Evolutionary conservation across 2,888 invertebrate species (phyloP), one percentile per base, ranked within the genome.

Genomic region (Seira musarum): DNA sequence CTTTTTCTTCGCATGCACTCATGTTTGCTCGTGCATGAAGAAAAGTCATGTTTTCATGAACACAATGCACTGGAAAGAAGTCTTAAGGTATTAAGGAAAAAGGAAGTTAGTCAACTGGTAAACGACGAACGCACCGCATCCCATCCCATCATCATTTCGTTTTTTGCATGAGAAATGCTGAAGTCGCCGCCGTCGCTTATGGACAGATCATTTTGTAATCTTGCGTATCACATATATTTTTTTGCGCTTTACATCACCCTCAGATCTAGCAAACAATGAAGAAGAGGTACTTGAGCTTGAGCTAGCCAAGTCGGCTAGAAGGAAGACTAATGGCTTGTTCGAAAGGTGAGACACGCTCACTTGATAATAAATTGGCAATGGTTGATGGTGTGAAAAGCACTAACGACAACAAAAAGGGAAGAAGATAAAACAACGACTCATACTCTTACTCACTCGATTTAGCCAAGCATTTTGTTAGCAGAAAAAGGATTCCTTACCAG

Each of bases 321-420:
- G 78, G 72, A 72, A 80, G 79, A 80, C 79, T 80, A 80, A 80
- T 80, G 73, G 73, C 79, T 80, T 80, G 79, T 80, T 80, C 73
- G 79, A 80, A 80, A 80, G 79, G 79, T 80, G 79, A 80, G 69
- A 69, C 79, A 80, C 79, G 79, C 68, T 73, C 69, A 60, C 30
- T 30, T 30, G 30, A 69, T 74, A 80, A 80, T 80, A 80, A 80
- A 80, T 80, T 80, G 79, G 79, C 79, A 80, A 80, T 73, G 69
- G 49, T 74, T 80, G 79, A 74, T 80, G 79, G 79, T 80, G 79
- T 80, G 73, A 80, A 80, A 80, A 79, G 73, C 65, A 80, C 68
- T 60, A 63, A 72, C 53, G 71, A 71, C 69, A 57, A 64, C 24
- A 30, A 35, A 69, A 35, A 35, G 65, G 69, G 61, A 66, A 30